Percentiles rank a stretch among this genome's conserved stretches.
Evolutionary conservation across 2,888 invertebrate genomes (phyloP).

Genomic region (Molanna angustata): DNA sequence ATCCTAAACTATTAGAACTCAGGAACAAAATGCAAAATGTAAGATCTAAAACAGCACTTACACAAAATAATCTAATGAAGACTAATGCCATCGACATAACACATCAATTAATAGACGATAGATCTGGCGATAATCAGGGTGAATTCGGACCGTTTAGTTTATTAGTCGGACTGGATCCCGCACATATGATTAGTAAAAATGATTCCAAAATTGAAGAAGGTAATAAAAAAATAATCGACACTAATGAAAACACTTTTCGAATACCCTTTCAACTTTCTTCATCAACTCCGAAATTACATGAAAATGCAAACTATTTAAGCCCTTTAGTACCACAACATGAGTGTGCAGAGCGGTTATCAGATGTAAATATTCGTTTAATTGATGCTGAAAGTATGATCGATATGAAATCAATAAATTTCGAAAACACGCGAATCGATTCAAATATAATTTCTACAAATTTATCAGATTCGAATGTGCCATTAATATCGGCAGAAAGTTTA

Average conservation of each 20-base stretch:
- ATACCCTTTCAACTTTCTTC: neutral
- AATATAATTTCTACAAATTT: neutral
- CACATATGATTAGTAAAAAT: neutral
- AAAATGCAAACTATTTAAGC: neutral
- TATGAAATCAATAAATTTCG: constrained; percentile 14
- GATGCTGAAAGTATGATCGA: constrained; percentile 27
- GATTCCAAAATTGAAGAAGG: neutral
- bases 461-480: constrained; percentile 9
- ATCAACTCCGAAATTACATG: neutral
- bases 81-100: constrained; percentile 49
- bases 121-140: constrained; percentile 42
- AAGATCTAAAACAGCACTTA: constrained; percentile 15
- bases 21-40: constrained; percentile 43
- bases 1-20: constrained; percentile 50
- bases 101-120: constrained; percentile 48
- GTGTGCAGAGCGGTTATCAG: constrained; percentile 3
- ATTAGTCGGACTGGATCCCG: constrained; percentile 45
- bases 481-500: constrained; percentile 26
- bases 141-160: constrained; percentile 62
- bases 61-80: constrained; percentile 45
- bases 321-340: neutral
- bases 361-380: constrained; percentile 11
- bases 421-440: neutral
- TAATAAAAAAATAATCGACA: neutral
- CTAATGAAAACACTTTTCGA: neutral